Percentiles rank a stretch among this genome's conserved stretches.
Evolutionary conservation across 2,888 invertebrate species (phyloP).

Genomic region (Drepanosiphum platanoidis): DNA sequence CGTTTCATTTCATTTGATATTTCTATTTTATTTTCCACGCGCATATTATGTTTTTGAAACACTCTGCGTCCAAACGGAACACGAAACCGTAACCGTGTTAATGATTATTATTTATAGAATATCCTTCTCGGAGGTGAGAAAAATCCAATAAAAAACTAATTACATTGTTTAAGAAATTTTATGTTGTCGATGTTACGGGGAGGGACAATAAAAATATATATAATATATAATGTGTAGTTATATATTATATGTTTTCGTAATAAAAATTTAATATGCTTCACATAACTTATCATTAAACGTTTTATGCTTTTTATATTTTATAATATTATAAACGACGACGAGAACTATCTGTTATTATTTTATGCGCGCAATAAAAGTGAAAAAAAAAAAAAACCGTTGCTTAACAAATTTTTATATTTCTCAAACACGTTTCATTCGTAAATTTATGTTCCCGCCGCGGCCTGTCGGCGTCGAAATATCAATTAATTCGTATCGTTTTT

Average conservation of each 20-base stretch:
- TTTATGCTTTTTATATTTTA: conserved; percentile 20
- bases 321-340: conserved; percentile 5
- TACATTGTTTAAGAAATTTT: conserved; percentile 4
- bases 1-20: too few relatives aligned
- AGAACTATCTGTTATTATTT: conserved; percentile 26
- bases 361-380: neutral
- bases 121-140: neutral
- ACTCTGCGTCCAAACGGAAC: too few relatives aligned
- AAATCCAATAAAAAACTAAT: conserved; percentile 8
- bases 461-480: neutral
- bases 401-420: conserved; percentile 24
- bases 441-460: neutral
- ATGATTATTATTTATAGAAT: neutral
- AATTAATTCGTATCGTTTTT: neutral
- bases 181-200: neutral
- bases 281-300: conserved; percentile 51
- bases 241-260: neutral
- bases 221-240: too few relatives aligned
- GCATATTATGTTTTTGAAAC: too few relatives aligned
- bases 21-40: too few relatives aligned
- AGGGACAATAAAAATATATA: conserved; percentile 1
- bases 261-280: conserved; percentile 36
- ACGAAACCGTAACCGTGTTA: too few relatives aligned
- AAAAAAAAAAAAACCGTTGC: neutral
- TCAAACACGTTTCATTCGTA: conserved; percentile 1